Evolutionary conservation across 2,797 vertebrate genomes (phyloP).

Genomic region (Clarias laeviceps): DNA sequence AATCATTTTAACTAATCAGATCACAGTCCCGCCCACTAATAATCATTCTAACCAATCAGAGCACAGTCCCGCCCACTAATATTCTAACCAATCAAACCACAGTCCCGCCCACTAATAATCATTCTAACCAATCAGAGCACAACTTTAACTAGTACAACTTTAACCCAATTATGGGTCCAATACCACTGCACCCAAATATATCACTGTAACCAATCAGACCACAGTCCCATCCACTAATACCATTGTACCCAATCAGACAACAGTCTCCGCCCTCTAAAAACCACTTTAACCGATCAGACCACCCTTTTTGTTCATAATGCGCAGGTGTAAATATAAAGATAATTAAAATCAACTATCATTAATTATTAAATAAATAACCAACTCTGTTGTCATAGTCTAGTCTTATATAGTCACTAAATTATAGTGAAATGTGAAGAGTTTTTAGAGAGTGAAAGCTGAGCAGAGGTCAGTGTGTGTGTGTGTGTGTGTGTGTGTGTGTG

Average conservation of each 20-base stretch:
- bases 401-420: not conserved
- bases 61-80: not conserved
- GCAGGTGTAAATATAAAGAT: not conserved
- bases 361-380: not conserved
- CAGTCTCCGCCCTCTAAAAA: too few species aligned
- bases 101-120: not conserved
- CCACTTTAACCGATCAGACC: too few species aligned
- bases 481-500: not conserved
- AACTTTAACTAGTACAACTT: too few species aligned
- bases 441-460: not conserved
- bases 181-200: too few species aligned
- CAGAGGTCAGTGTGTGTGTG: not conserved
- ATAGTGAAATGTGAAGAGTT: not conserved
- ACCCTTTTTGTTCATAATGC: too few species aligned
- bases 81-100: not conserved
- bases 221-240: not conserved
- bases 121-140: not conserved
- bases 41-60: not conserved
- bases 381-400: not conserved
- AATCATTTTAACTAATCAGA: not conserved
- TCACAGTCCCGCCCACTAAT: not conserved
- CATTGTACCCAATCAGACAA: not conserved
- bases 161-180: not conserved
- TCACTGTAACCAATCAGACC: not conserved
- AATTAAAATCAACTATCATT: not conserved